A percentile compares a stretch with the other conserved stretches of the same genome.
Conservation (phyloP, 2,113 vertebrate genomes). For the Trematomus loennbergii region DNA sequence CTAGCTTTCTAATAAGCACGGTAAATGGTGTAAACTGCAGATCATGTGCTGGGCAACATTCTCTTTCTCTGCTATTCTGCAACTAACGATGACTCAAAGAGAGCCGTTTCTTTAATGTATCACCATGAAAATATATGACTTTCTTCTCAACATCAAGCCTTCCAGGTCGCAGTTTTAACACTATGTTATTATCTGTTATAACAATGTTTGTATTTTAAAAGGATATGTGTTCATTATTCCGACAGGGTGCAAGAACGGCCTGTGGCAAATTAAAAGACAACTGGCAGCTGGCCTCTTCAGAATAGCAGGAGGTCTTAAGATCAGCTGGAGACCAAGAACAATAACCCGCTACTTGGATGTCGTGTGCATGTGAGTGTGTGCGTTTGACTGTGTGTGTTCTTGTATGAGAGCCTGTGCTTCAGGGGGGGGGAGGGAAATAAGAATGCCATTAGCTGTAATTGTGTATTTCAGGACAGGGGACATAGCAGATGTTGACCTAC, state of each 20-base stretch:
- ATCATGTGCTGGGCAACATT: not conserved
- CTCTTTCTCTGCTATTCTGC: not conserved
- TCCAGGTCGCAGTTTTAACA: not conserved
- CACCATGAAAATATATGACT: not conserved
- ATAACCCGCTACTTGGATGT: not conserved
- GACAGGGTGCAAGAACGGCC: not conserved
- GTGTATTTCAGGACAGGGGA: not conserved
- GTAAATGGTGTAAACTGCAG: not conserved
- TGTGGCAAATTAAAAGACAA: conserved; percentile 10
- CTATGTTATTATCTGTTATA: not conserved
- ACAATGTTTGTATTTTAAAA: not conserved
- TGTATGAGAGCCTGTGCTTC: not conserved
- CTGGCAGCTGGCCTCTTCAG: not conserved
- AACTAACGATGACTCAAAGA: not conserved
- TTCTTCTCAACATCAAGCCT: not conserved
- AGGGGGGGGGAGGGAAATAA: not conserved
- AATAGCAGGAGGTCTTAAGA: conserved; percentile 3
- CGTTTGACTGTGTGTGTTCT: not conserved
- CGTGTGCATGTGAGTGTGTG: not conserved
- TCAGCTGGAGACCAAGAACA: not conserved
- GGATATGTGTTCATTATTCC: not conserved
- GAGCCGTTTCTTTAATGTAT: not conserved
- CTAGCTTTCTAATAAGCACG: not conserved
- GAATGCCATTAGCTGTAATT: not conserved
- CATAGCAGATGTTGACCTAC: conserved; percentile 79